Percentiles rank a stretch among this genome's conserved stretches.
Conservation (phyloP, 2,113 vertebrate genomes). For the Cynopterus brachyotis region DNA sequence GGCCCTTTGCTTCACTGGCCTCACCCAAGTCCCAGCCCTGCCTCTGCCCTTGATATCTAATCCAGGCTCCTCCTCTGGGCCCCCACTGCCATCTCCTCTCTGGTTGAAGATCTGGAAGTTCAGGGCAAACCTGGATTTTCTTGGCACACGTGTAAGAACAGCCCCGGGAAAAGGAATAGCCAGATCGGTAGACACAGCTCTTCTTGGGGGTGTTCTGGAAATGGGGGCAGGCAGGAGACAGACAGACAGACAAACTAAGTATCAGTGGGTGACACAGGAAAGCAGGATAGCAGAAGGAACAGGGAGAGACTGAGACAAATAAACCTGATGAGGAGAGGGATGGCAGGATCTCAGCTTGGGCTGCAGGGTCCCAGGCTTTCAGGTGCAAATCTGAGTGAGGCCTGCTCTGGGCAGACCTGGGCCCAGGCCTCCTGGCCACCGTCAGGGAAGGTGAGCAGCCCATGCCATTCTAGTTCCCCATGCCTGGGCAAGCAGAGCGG, state of each 20-base stretch:
- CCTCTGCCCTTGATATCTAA: not conserved
- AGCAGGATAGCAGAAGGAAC: not conserved
- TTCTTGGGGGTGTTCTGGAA: conserved; percentile 67
- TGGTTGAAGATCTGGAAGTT: not conserved
- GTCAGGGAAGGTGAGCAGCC: not conserved
- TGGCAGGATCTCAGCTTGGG: not conserved
- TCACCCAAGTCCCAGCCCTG: not conserved
- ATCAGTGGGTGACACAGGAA: not conserved
- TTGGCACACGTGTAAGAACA: conserved; percentile 72
- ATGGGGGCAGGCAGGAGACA: not conserved
- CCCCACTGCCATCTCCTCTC: not conserved
- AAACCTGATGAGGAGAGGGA: not conserved
- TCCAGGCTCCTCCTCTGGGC: not conserved
- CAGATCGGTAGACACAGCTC: conserved; percentile 71
- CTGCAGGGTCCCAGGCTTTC: not conserved
- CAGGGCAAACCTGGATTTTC: conserved; percentile 73
- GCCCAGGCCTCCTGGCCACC: not conserved
- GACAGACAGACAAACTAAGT: not conserved
- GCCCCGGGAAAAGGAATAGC: conserved; percentile 60
- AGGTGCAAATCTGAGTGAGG: not conserved
- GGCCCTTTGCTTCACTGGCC: not conserved
- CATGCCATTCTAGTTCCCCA: accelerated
- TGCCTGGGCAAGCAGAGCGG: not conserved
- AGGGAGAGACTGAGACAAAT: not conserved
- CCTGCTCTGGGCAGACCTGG: not conserved